Base-by-base conservation (phyloP, 2,797 vertebrate species). In the Macroramphosus scolopax region DNA sequence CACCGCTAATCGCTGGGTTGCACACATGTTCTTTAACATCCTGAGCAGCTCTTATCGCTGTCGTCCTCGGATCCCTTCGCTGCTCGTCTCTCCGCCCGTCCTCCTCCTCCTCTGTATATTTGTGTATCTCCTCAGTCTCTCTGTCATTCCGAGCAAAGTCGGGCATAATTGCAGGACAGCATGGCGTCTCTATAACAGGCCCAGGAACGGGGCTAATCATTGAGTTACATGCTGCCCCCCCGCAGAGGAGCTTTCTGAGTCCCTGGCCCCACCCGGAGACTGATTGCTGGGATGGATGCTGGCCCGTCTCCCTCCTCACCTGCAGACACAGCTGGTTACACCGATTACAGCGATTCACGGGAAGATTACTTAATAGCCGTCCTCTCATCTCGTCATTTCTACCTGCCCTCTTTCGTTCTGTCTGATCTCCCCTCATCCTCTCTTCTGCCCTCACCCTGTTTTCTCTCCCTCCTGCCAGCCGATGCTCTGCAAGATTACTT, bases 241-340 rank as follows among this genome's bases (percentile, higher is more conserved):
- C 39, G 61, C 72, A 35, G 81, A 61, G 82, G 68, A 68, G 71
- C 76, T 75, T 84, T 83, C 78, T 63, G 67, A 82, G 73, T 37
- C 74, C 77, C 30, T 5, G 77, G 71, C 71, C 80, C 82, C 77
- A 77, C 63, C 71, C 66, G 14, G 67, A 74, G 82, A 51, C 75
- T 80, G 83, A 82, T 83, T 84, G 84, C 78, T 69, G 81, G 77
- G 78, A 72, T 78, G 72, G 83, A 81, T 75, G 76, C 57, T 26
- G 74, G 57, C 62, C 58, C 69, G 78, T 67, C 72, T 75, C 75
- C 66, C 49, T 59, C 46, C 77, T 75, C 82, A 82, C 81, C 84
- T 79, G 81, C 74, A 75, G 55, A 82, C 85, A 85, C 83, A 87
- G 82, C 81, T 85, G 84, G 70, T 77, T 79, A 64, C 81, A 84